phyloP scores from a whole-genome alignment of 2,797 vertebrate species.

The Coreius guichenoti region DNA sequence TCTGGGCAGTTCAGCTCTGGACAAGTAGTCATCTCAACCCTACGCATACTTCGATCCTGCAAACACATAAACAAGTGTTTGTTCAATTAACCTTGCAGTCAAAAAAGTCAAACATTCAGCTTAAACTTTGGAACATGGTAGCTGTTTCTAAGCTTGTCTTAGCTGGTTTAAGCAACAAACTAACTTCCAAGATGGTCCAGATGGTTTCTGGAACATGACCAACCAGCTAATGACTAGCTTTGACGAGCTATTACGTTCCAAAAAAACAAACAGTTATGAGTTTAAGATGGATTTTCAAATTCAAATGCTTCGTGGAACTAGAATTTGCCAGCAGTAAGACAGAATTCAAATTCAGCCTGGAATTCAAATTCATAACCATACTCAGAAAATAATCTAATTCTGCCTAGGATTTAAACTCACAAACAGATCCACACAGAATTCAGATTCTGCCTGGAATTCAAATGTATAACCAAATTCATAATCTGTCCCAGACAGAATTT shows the following conservation, averaged over 20 bases:
- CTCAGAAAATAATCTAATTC: too few relatives aligned
- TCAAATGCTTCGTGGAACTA: background rate
- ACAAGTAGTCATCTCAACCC: constrained; percentile 74
- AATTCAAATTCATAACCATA: background rate
- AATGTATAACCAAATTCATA: background rate
- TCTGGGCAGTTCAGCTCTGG: constrained; percentile 79
- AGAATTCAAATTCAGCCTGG: background rate
- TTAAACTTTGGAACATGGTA: background rate
- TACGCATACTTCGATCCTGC: constrained; percentile 84
- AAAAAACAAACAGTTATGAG: background rate
- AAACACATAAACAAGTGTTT: constrained; percentile 43
- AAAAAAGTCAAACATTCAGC: background rate
- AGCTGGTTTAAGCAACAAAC: background rate
- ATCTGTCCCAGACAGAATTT: background rate
- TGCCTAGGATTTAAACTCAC: background rate
- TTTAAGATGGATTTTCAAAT: background rate
- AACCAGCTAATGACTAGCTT: background rate
- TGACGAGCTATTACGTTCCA: background rate
- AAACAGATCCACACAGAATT: background rate
- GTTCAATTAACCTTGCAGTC: background rate
- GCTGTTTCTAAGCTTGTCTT: background rate
- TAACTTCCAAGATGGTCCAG: too few relatives aligned
- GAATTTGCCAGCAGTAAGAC: background rate
- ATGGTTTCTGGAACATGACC: background rate
- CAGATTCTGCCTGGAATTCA: background rate